Percentiles rank a stretch among this genome's conserved stretches.
These are phyloP conservation scores for Nothura maculosa DNA, from an alignment of 2,797 vertebrate genomes.

Conservation along the genomic window DNA sequence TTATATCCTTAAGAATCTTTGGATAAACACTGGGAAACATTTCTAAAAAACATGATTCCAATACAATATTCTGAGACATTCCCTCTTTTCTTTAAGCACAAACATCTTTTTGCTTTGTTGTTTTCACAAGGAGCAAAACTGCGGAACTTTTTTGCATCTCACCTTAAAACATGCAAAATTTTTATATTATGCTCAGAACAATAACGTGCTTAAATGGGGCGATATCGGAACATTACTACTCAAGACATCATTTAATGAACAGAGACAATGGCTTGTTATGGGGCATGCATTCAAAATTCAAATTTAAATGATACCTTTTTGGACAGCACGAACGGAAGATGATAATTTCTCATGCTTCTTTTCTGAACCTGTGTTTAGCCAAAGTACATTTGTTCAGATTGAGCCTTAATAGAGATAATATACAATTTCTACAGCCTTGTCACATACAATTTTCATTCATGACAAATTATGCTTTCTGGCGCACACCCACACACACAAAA, in stretches of 20 bases:
- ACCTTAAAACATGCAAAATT: not conserved
- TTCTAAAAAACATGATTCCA: not conserved
- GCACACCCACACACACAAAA: slow-evolving; percentile 83
- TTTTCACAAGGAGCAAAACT: not conserved
- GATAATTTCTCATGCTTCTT: slow-evolving; percentile 98
- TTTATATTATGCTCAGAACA: not conserved
- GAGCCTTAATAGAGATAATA: slow-evolving; percentile 86
- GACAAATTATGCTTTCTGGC: slow-evolving; percentile 83
- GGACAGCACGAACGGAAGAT: slow-evolving; percentile 97
- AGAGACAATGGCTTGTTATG: slow-evolving; percentile 75
- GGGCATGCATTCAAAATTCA: slow-evolving; percentile 87
- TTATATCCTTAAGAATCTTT: not conserved
- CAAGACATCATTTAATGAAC: slow-evolving; percentile 67
- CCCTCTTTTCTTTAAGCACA: not conserved
- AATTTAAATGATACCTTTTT: slow-evolving; percentile 93
- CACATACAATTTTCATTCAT: slow-evolving; percentile 86
- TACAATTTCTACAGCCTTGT: slow-evolving; percentile 87
- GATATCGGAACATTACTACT: slow-evolving; percentile 83
- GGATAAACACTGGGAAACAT: not conserved
- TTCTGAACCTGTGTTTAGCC: slow-evolving; percentile 93
- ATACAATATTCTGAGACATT: not conserved
- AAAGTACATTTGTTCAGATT: slow-evolving; percentile 90
- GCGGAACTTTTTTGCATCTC: not conserved
- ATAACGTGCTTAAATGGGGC: not conserved
- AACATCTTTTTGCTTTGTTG: not conserved